Base-by-base conservation (phyloP, 2,113 vertebrate species). In the Excalfactoria chinensis region DNA sequence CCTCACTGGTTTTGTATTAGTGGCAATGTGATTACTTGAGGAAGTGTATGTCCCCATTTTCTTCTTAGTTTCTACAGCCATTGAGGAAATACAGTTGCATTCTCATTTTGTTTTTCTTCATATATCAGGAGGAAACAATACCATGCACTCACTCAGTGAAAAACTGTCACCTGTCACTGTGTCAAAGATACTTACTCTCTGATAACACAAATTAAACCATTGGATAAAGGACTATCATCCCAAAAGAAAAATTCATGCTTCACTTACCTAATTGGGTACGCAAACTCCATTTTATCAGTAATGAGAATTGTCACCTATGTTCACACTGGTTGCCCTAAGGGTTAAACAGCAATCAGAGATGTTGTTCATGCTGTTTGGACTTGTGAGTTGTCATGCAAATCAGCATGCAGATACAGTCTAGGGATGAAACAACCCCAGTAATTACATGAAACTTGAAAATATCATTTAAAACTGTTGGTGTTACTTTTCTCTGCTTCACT, bases 361-460 rank as follows among this genome's bases (percentile, higher is more conserved):
- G 49, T 69, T 85, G 70, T 84, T 93, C 43, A 72, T 77, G 72
- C 70, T 71, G 26, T 88, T 74, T 4, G 22, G 46, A 73, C 66
- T 84, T 95, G 81, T 87, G 68, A 88, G 69, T 64, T 68, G 64
- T 43, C 77, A 66, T 66, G 74, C 49, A 93, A 86, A 93, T 90
- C 34, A 83, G 21, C 62, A 94, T 81, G 46, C 69, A 73, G 76
- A 51, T 70, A 13, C 19, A 84, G 64, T 84, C 55, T 40, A 12
- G 70, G 66, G 75, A 55, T 83, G 78, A 91, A 85, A 64, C 80
- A 44, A 77, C 25, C 56, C 79, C 84, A 75, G 58, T 69, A 26
- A 66, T 92, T 56, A 95, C 53, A 34, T 69, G 28, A 93, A 90
- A 94, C 32, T 48, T 37, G 49, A 88, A 93, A 87, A 72, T 90